Evolutionary conservation across 2,888 invertebrate species (phyloP).

Genomic region (Polymixis lichenea): DNA sequence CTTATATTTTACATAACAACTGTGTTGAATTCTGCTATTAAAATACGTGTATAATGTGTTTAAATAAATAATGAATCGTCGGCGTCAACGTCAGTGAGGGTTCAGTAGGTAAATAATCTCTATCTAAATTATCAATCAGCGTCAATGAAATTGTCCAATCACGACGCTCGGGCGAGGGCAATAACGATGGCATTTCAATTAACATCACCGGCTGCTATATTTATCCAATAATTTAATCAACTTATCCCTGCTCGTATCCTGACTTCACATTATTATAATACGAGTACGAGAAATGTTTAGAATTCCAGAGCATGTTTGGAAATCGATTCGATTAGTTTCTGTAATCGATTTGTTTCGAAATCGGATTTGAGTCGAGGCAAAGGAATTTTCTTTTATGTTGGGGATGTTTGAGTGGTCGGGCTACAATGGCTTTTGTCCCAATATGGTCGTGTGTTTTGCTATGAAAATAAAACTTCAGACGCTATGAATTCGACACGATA

Average conservation of each 20-base stretch:
- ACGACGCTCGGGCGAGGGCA: slow-evolving; percentile 73
- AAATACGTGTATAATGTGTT: neutral
- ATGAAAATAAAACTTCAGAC: slow-evolving; percentile 64
- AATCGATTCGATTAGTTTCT: slow-evolving; percentile 38
- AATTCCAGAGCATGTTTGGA: slow-evolving; percentile 40
- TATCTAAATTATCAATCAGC: slow-evolving; percentile 84
- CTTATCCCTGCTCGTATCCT: slow-evolving; percentile 37
- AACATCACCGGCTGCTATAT: slow-evolving; percentile 73
- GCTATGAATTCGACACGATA: slow-evolving; percentile 63
- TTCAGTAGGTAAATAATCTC: slow-evolving; percentile 70
- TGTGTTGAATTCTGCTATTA: neutral
- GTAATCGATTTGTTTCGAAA: slow-evolving; percentile 50
- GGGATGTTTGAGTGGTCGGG: slow-evolving; percentile 26
- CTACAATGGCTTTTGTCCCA: slow-evolving; percentile 51
- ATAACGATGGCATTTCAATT: slow-evolving; percentile 81
- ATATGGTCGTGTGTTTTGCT: slow-evolving; percentile 48
- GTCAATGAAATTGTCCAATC: slow-evolving; percentile 82
- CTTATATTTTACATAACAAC: slow-evolving; percentile 30
- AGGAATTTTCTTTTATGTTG: slow-evolving; percentile 40
- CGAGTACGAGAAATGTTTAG: slow-evolving; percentile 30
- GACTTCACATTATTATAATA: slow-evolving; percentile 24
- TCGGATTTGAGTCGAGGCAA: slow-evolving; percentile 15
- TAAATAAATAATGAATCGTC: slow-evolving; percentile 56
- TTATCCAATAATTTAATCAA: slow-evolving; percentile 68
- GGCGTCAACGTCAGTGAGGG: slow-evolving; percentile 63